Evolutionary conservation across 2,888 invertebrate genomes (phyloP).

Genomic region (Euproctis similis): DNA sequence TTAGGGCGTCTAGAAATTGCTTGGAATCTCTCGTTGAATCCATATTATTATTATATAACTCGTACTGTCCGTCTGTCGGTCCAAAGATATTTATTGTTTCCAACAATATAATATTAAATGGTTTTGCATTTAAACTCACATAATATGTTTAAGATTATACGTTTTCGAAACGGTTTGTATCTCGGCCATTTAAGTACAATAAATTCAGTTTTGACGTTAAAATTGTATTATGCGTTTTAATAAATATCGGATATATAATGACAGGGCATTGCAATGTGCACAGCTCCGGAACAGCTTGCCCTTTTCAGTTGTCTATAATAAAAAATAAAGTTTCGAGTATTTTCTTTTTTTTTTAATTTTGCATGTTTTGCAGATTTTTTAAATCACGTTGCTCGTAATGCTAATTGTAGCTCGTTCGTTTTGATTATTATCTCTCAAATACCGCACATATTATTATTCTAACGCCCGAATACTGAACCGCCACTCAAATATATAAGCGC

Average conservation of each 20-base stretch:
- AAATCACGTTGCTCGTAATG: no score
- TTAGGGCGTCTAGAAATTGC: constrained; percentile 10
- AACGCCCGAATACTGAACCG: no score
- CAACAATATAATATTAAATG: constrained; percentile 32
- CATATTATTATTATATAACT: constrained; percentile 22
- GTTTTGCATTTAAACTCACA: constrained; percentile 22
- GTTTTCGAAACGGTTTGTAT: constrained; percentile 18
- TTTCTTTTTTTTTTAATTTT: no score
- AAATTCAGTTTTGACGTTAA: constrained; percentile 37
- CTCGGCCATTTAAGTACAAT: constrained; percentile 36
- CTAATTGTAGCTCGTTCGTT: no score
- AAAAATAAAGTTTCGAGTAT: no score
- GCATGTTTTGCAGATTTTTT: no score
- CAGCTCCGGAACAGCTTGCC: no score
- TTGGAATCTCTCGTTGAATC: constrained; percentile 7
- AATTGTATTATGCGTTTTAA: constrained; percentile 37
- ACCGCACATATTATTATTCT: no score
- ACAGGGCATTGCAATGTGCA: constrained; percentile 22
- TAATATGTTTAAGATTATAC: constrained; percentile 38
- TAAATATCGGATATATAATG: constrained; percentile 27
- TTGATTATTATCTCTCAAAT: no score
- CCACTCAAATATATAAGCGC: no score
- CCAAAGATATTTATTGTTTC: constrained; percentile 28
- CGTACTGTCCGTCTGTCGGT: constrained; percentile 16
- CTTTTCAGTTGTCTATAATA: no score